Base-by-base conservation (phyloP, 2,113 vertebrate species). In the Ceyx margarethae region DNA sequence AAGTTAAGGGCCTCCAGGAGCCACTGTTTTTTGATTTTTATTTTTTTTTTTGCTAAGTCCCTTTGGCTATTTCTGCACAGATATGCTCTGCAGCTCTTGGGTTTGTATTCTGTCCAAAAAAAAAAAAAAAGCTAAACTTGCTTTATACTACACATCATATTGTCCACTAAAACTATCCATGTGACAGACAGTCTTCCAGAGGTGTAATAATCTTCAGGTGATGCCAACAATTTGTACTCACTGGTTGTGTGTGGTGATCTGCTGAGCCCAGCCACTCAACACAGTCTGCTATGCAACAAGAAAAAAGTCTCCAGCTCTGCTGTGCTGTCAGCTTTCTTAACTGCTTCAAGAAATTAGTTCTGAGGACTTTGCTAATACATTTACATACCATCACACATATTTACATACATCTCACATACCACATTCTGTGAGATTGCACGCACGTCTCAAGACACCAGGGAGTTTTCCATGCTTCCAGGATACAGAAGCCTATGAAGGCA, bases 241-340 rank as follows among this genome's bases (percentile, higher is more conserved):
- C 33, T 71, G 72, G 57, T 46, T 42, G 31, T 31, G 43, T 25
- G 58, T 0, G 0, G 53, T 23, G 35, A 48, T 94, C 53, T 67
- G 60, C 60, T 58, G 46, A 81, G 65, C 60, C 43, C 60, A 58
- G 81, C 23, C 60, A 21, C 76, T 42, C 87, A 62, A 35, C 51
- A 66, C 37, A 60, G 78, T 91, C 91, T 81, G 69, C 85, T 72
- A 71, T 92, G 88, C 66, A 75, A 31, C 43, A 64, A 81, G 71
- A 75, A 78, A 68, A 46, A 50, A 85, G 53, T 76, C n/a, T 79
- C 81, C 62, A 89, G 48, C 22, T 68, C 84, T 68, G 53, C 23
- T 51, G 19, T 75, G 66, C 61, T 54, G 42, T 54, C 68, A 88
- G 76, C 46, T 88, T 85, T 77, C 85, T 71, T 82, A 82, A 79